Base-by-base conservation (phyloP, 2,797 vertebrate species). In the Artibeus jamaicensis region DNA sequence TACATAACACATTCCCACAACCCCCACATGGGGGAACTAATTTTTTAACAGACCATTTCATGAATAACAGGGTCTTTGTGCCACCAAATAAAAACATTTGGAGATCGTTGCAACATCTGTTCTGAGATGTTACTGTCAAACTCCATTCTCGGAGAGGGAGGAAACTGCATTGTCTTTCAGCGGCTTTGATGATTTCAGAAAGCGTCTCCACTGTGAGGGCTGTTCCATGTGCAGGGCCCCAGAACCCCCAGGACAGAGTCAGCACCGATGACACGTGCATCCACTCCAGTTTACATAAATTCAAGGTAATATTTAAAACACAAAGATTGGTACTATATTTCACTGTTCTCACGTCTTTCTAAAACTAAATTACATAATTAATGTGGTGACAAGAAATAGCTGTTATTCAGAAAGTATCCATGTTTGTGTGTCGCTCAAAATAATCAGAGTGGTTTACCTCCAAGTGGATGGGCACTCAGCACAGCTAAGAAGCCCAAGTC, bases 81-180 rank as follows among this genome's bases (percentile, higher is more conserved):
- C 53, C 97, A 97, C 96, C 95, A 96, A 82, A 84, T 95, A 95
- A 96, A 97, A 98, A 97, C 91, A 93, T 95, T 48, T 86, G 97
- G 97, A 98, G 97, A 93, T 94, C 91, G 94, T 79, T 0, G 9
- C 97, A 96, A 98, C 98, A 98, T 98, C 98, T 98, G 98, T 97
- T 98, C 95, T 65, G 15, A 86, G 96, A 94, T 0, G 16, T 97
- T 98, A 97, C 95, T 96, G 97, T 96, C 97, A 96, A 97, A 95
- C 34, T 85, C 88, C 91, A 88, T 96, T 98, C 89, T 91, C 62
- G 83, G 94, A 92, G 92, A 89, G 91, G 82, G 94, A 97, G 96
- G 96, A 97, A 97, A 94, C 67, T 93, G 83, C 89, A 97, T 96
- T 98, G 97, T 98, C 96, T 98, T 97, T 95, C 96, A 97, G 53